Base-by-base conservation (phyloP, 2,113 vertebrate species). In the Ardeotis arabs region DNA sequence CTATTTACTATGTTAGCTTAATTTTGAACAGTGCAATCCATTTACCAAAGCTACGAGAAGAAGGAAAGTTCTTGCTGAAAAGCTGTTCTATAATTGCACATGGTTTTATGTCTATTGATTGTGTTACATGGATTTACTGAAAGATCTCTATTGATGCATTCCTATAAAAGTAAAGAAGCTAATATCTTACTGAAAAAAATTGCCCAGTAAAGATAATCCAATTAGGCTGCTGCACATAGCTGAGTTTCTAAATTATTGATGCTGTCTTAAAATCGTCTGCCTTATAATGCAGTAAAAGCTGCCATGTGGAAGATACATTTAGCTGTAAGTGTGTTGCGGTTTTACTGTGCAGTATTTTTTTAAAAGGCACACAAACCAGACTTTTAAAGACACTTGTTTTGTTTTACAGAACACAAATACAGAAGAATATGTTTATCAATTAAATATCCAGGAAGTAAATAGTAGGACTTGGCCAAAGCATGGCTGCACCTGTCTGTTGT, bases 241-340 rank as follows among this genome's bases (percentile, higher is more conserved):
- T 52, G 79, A 69, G 37, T 85, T 91, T 77, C 70, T 93, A 85
- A 94, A 94, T 95, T 95, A 93, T 91, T 95, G 70, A 95, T 94
- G 70, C 49, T 88, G 62, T 87, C 63, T 93, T 88, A 53, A 87
- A 91, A 55, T 47, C 66, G 45, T 17, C 90, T 90, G 69, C 56
- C 69, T 62, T 87, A 44, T 39, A 83, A 85, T 91, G 84, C 87
- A 77, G 70, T 86, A 76, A 90, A 95, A 87, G 56, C 90, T 91
- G 67, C 79, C 90, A 4, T 49, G 41, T 78, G 49, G 66, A 58
- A 92, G 84, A 76, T 93, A 56, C 23, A 84, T 94, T 95, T 91
- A 93, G n/a, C 66, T 84, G 33, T 79, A 95, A 58, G 78, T 44
- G 72, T 4, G 5, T 39, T 64, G 81, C 13, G 9, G 31, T 82